phyloP scores from a whole-genome alignment of 64 coral and sea anemone genomes.

The Trachythela sp. region DNA sequence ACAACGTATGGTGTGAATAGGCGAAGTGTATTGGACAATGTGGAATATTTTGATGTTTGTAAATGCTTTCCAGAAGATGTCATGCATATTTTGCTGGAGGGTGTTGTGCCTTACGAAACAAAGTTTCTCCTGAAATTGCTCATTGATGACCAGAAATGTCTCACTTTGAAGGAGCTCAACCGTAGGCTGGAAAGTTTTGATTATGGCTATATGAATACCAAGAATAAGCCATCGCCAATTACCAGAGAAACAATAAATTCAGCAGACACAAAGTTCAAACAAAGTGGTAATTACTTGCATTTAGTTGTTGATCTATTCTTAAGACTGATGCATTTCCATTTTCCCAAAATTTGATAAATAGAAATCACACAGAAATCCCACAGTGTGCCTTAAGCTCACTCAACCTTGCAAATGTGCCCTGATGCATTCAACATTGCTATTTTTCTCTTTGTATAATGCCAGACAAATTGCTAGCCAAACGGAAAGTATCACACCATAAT shows the following conservation, averaged over 20 bases:
- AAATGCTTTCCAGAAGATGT: slow-evolving; percentile 7
- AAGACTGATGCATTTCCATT: neutral
- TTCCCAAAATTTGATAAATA: neutral
- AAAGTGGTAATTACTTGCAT: slow-evolving; percentile 28
- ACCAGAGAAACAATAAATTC: slow-evolving; percentile 44
- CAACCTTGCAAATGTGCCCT: too few relatives aligned
- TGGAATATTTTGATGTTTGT: neutral
- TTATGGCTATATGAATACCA: slow-evolving; percentile 46
- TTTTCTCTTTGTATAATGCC: too few relatives aligned
- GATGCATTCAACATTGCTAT: too few relatives aligned
- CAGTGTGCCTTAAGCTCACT: too few relatives aligned
- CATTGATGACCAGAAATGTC: slow-evolving; percentile 26
- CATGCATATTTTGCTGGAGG: slow-evolving; percentile 32
- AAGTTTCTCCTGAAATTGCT: slow-evolving; percentile 40
- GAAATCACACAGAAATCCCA: neutral
- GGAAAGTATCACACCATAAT: too few relatives aligned
- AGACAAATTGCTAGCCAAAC: too few relatives aligned
- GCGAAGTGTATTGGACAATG: neutral
- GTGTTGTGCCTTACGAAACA: slow-evolving; percentile 46
- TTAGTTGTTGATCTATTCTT: too few relatives aligned
- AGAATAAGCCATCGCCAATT: slow-evolving; percentile 50
- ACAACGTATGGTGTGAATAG: slow-evolving; percentile 27
- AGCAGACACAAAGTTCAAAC: slow-evolving; percentile 46
- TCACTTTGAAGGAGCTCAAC: slow-evolving; percentile 51
- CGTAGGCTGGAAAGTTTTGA: slow-evolving; percentile 34